Base-by-base conservation (phyloP, 2,888 invertebrate species). In the Horisme vitalbata region DNA sequence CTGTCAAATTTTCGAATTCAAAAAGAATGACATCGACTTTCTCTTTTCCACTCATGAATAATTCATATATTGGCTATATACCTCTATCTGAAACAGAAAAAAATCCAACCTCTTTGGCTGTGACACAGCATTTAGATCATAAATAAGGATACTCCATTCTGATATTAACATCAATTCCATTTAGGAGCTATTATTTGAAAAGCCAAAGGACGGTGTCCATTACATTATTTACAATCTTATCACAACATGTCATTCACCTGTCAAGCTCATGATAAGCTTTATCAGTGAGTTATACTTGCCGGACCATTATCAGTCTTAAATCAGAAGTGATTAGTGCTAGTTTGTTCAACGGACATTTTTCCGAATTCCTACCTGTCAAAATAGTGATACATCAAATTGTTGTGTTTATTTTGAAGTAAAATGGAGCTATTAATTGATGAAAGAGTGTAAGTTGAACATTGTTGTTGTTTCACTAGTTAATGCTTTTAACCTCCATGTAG, bases 371-470 rank as follows among this genome's bases (percentile, higher is more conserved):
- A 26, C 26, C 32, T 39, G 45, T 39, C 35, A 46, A 49, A 52
- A 23, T 14, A 15, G 28, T 53, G 46, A 43, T 35, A 33, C n/a
- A 18, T 18, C 11, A 20, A 7, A 35, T 43, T 41, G 14, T 44
- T 47, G 35, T 38, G 47, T 34, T 14, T 45, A 34, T 39, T 48
- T 41, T 52, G 37, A 27, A 47, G 41, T 33, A 30, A 33, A 48
- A 66, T 65, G 57, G 61, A 61, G 35, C 41, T 56, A 23, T 54
- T 61, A 51, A 53, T 60, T 45, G 57, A 57, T 46, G 54, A 54
- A 24, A 37, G 36, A 45, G 50, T 47, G 64, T 64, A 55, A 55
- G 57, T 52, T 5, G 4, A 6, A 18, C 18, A 5, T 4, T 4
- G 18, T n/a, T 33, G 18, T 21, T 31, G 14, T 31, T 4, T 33